phyloP scores from a whole-genome alignment of 2,888 invertebrate genomes.

The Noctua janthe region DNA sequence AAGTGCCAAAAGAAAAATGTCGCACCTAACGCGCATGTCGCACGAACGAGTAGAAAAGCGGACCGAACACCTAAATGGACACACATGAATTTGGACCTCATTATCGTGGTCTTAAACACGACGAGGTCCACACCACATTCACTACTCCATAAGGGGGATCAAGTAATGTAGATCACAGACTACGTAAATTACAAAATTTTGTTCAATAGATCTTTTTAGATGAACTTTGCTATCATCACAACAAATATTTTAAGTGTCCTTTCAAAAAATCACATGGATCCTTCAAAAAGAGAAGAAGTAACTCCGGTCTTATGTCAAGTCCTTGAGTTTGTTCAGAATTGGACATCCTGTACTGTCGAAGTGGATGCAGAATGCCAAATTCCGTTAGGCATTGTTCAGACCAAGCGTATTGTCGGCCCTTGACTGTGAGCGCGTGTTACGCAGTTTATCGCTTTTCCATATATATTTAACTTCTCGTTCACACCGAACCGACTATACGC shows the following conservation, averaged over 20 bases:
- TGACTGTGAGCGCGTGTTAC: too few species aligned
- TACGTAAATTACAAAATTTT: constrained; percentile 54
- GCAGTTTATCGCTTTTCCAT: too few species aligned
- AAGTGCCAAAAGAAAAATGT: background rate
- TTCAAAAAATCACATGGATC: constrained; percentile 47
- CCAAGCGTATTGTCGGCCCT: too few species aligned
- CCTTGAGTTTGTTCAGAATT: constrained; percentile 43
- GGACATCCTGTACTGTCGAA: constrained; percentile 56
- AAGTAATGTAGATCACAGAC: background rate
- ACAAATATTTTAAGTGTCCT: constrained; percentile 40
- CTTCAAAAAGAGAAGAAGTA: constrained; percentile 38
- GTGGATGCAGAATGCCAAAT: constrained; percentile 55
- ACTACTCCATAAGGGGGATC: background rate
- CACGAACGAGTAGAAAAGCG: background rate
- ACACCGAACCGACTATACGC: too few species aligned
- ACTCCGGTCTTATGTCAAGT: constrained; percentile 44
- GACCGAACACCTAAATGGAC: background rate
- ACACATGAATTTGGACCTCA: constrained; percentile 1
- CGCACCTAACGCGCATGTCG: background rate
- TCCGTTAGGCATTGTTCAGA: constrained; percentile 10
- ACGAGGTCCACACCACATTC: background rate
- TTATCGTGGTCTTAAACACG: background rate
- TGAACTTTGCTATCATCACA: constrained; percentile 13
- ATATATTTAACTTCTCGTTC: too few species aligned
- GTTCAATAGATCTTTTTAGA: constrained; percentile 43